These are phyloP conservation scores for Acromyrmex charruanus DNA, from an alignment of 1,140 invertebrate genomes.

Conservation along the genomic window DNA sequence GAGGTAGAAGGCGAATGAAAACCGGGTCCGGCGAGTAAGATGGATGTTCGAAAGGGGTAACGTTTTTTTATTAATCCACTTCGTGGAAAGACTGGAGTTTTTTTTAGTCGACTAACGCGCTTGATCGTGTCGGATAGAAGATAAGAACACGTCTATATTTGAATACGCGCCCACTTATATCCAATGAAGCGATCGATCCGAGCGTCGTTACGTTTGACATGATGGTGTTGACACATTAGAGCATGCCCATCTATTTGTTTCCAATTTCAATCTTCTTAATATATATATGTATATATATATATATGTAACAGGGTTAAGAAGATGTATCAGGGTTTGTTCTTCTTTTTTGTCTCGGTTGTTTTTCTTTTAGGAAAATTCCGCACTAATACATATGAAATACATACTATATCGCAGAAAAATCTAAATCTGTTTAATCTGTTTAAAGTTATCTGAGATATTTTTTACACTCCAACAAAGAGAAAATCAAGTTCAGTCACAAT, in stretches of 20 bases:
- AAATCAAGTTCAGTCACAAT: no score
- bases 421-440: background rate
- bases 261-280: background rate
- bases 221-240: constrained; percentile 42
- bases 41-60: background rate
- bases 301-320: no score
- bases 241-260: background rate
- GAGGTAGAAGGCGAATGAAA: background rate
- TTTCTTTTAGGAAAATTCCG: background rate
- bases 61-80: background rate
- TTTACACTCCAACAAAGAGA: no score
- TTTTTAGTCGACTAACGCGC: background rate
- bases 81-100: constrained; percentile 4
- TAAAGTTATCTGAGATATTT: no score
- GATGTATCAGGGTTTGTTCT: no score
- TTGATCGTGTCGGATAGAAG: constrained; percentile 4
- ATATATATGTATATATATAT: background rate
- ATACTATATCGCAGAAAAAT: background rate
- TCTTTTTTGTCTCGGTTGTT: background rate
- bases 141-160: constrained; percentile 29
- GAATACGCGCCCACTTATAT: background rate
- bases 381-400: background rate
- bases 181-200: constrained; percentile 4
- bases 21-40: background rate
- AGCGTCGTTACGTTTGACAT: background rate